Evolutionary conservation across 2,113 vertebrate species (phyloP).

Genomic region (Pygoscelis adeliae): DNA sequence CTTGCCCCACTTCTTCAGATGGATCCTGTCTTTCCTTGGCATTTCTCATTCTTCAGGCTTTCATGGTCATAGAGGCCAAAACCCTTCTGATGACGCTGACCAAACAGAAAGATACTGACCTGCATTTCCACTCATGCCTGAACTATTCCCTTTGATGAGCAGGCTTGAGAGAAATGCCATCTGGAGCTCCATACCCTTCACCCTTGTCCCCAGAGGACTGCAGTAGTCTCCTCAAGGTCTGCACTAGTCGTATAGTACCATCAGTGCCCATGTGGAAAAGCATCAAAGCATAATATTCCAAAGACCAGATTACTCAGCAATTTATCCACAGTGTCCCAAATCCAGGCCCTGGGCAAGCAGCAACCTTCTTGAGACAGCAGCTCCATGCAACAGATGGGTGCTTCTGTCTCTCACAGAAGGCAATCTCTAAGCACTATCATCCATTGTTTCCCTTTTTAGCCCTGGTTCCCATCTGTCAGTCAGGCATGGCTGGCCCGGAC

Average conservation of each 20-base stretch:
- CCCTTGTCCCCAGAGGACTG: background rate
- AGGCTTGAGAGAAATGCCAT: background rate
- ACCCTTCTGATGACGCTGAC: background rate
- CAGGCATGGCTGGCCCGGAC: background rate
- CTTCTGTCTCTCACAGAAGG: background rate
- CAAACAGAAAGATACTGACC: background rate
- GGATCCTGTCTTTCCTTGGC: background rate
- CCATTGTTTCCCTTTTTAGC: background rate
- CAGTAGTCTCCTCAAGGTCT: background rate
- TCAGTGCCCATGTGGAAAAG: background rate
- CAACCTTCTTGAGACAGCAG: background rate
- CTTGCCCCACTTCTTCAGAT: background rate
- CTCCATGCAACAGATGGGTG: background rate
- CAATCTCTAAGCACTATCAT: background rate
- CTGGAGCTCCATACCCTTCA: background rate
- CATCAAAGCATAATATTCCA: background rate
- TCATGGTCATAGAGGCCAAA: background rate
- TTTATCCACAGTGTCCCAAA: background rate
- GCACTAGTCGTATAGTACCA: background rate
- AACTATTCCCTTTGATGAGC: background rate
- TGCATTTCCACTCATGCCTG: background rate
- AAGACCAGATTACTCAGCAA: background rate
- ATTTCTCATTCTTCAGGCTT: background rate
- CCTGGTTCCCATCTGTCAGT: background rate
- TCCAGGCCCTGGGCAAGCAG: background rate